These are phyloP conservation scores for Muricea muricata DNA, from an alignment of 92 coral and sea anemone genomes.

Conservation along the genomic window DNA sequence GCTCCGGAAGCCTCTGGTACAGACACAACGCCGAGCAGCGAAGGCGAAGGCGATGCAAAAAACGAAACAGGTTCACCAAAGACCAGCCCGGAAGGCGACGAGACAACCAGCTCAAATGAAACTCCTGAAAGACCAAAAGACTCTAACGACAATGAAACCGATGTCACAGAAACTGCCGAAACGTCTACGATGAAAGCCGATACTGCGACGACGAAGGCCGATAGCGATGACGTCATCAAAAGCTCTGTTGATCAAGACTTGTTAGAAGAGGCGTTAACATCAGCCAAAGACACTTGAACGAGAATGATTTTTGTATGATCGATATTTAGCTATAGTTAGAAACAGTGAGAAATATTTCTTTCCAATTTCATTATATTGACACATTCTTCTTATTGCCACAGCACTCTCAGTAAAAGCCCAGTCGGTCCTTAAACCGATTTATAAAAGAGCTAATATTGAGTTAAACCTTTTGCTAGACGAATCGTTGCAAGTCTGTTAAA, in stretches of 20 bases:
- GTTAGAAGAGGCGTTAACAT: constrained; percentile 18
- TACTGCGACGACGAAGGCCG: not conserved
- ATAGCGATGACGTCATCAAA: constrained; percentile 22
- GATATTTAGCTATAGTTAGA: not conserved
- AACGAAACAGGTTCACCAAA: not conserved
- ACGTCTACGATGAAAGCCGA: not conserved
- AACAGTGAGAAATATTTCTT: too few relatives aligned
- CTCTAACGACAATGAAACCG: constrained; percentile 33
- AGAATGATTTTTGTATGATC: too few relatives aligned
- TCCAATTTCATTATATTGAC: too few relatives aligned
- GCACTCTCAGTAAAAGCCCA: too few relatives aligned
- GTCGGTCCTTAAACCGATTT: too few relatives aligned
- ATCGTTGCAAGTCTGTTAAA: too few relatives aligned
- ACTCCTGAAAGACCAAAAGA: constrained; percentile 12
- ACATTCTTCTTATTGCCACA: too few relatives aligned
- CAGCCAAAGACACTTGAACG: constrained; percentile 25
- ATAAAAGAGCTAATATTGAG: too few relatives aligned
- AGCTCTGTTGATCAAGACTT: not conserved
- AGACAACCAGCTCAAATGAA: not conserved
- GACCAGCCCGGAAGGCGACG: not conserved
- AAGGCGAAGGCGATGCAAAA: not conserved
- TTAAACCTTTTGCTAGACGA: too few relatives aligned
- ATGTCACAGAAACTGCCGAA: not conserved
- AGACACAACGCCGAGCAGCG: not conserved
- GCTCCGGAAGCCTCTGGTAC: not conserved